Conservation (phyloP, 2,888 invertebrate genomes). For the Machimus atricapillus region DNA sequence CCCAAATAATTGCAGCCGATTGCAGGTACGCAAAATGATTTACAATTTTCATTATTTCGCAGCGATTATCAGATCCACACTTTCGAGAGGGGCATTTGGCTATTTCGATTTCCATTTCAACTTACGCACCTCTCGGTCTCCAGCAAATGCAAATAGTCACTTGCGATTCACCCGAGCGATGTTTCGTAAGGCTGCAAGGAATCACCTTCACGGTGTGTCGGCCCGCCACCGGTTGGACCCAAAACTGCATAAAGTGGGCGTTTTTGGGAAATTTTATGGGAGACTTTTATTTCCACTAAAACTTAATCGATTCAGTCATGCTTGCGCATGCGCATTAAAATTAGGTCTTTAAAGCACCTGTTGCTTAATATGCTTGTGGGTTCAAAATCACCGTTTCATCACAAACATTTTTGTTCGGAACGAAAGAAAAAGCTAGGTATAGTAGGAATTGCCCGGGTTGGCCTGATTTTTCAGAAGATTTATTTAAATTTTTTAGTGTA, state of each 20-base stretch:
- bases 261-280: neutral
- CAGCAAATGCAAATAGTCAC: neutral
- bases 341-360: neutral
- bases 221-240: too few relatives aligned
- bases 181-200: neutral
- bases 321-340: too few relatives aligned
- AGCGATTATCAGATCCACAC: slow-evolving; percentile 5
- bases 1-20: slow-evolving; percentile 13
- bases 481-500: too few relatives aligned
- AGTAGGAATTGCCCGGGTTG: too few relatives aligned
- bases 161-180: neutral
- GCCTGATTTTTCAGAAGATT: too few relatives aligned
- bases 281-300: neutral
- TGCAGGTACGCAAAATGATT: neutral
- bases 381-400: neutral
- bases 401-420: neutral
- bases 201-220: neutral
- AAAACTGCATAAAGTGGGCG: neutral
- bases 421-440: neutral
- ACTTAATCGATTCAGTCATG: too few relatives aligned
- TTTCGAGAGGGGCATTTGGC: neutral
- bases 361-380: neutral
- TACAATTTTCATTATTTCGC: neutral
- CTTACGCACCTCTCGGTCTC: neutral
- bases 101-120: neutral